Evolutionary conservation across 1,140 invertebrate species (phyloP), one percentile per base, ranked within the genome.

Genomic region (Heliconius nattereri): DNA sequence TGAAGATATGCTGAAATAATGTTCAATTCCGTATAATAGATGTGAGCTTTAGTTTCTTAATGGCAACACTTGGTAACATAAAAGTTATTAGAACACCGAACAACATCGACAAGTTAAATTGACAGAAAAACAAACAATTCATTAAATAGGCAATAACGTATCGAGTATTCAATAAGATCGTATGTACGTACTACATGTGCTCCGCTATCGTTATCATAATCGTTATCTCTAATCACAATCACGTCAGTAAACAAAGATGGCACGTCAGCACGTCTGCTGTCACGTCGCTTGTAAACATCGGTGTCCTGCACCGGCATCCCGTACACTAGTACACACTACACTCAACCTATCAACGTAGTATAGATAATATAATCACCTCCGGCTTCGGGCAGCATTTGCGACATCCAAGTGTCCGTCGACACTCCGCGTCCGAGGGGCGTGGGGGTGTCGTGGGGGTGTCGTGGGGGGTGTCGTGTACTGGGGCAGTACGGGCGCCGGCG

Each of bases 371-470:
- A 91, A 84, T 91, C 85, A 94, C 90, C 90, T 91, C 90, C 89
- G 80, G 85, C 90, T 81, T 94, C 92, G 73, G 91, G 92, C 75
- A 92, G 85, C 92, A 93, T 93, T 83, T 87, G 89, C 84, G 91
- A 91, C 90, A 91, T 92, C 89, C 86, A 91, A 90, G 86, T 78
- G 29, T 78, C 72, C 57, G 71, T 40, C 75, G 77, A 73, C 37
- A 52, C 75, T 37, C 40, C n/a, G 81, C 45, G 75, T 32, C 35
- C 54, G 35, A 45, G 73, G 40, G n/a, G 54, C 19, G n/a, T 20
- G 29, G 37, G 73, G 71, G 32, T 8, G 49, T 66, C 71, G 66
- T 80, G 52, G 49, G 75, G 70, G 54, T 32, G 13, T 5, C 13
- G 13, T 45, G 40, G 37, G 57, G 52, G 73, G 29, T 52, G 60